These are phyloP conservation scores for Scaptomyza parva DNA, from an alignment of 2,888 invertebrate species.

Conservation along the genomic window DNA sequence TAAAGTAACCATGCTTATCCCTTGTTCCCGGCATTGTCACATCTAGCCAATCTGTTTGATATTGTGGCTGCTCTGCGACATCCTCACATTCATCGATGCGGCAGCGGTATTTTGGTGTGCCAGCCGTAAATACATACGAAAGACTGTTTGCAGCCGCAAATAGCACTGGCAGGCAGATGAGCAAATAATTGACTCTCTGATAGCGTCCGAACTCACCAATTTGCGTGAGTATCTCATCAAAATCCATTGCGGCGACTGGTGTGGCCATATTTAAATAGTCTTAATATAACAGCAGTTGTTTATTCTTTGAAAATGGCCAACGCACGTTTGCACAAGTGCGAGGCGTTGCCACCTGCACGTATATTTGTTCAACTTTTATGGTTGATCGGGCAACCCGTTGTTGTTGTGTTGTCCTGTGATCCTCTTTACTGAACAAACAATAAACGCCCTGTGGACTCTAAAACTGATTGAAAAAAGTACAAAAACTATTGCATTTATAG, in stretches of 20 bases:
- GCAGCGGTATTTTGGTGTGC: conserved; percentile 87
- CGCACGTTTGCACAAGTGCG: not conserved
- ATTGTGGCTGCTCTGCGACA: conserved; percentile 35
- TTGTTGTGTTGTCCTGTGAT: not conserved
- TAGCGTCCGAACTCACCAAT: conserved; percentile 87
- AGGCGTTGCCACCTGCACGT: conserved; percentile 24
- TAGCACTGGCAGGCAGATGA: conserved; percentile 87
- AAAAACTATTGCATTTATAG: not conserved
- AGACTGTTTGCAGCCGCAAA: conserved; percentile 88
- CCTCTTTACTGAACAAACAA: not conserved
- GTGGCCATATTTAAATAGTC: conserved; percentile 23
- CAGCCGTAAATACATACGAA: conserved; percentile 88
- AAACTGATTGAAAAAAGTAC: not conserved
- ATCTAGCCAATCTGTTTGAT: conserved; percentile 84
- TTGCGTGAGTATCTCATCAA: conserved; percentile 87
- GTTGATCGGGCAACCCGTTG: not conserved
- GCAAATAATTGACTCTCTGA: conserved; percentile 86
- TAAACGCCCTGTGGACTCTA: not conserved
- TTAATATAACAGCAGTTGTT: not conserved
- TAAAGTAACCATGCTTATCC: conserved; percentile 76
- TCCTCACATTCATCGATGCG: conserved; percentile 86
- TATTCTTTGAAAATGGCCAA: conserved; percentile 18
- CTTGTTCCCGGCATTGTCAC: conserved; percentile 85
- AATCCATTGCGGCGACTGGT: conserved; percentile 85
- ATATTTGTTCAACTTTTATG: not conserved